These are phyloP conservation scores for Amblyopsis rosae DNA, from an alignment of 2,113 vertebrate species.

Conservation along the genomic window DNA sequence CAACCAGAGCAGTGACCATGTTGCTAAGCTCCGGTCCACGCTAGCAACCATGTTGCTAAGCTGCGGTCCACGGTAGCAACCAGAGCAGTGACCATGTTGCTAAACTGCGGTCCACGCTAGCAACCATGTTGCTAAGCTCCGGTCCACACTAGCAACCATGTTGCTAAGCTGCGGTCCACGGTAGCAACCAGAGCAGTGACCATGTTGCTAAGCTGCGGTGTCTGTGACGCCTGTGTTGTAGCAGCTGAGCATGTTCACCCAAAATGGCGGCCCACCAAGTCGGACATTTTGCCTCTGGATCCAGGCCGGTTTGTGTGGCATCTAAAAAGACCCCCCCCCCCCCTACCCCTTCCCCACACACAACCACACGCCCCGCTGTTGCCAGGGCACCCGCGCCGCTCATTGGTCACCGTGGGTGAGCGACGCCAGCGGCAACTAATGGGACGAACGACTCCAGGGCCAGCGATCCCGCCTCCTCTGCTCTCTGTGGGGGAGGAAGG, in stretches of 20 bases:
- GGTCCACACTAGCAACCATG: no score
- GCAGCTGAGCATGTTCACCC: background rate
- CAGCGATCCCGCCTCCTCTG: conserved; percentile 49
- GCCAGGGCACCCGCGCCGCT: conserved; percentile 48
- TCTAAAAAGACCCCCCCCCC: conserved; percentile 44
- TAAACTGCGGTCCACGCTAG: no score
- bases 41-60: no score
- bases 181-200: no score
- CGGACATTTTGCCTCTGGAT: conserved; percentile 69
- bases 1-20: no score
- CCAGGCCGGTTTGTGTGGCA: conserved; percentile 61
- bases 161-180: no score
- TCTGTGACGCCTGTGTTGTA: no score
- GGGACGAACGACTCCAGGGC: background rate
- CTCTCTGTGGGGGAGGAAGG: conserved; percentile 52
- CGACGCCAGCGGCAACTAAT: conserved; percentile 60
- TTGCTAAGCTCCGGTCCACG: no score
- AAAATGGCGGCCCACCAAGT: conserved; percentile 66
- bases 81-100: no score
- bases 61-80: no score
- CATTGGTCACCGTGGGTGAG: conserved; percentile 52
- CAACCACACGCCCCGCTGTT: conserved; percentile 44
- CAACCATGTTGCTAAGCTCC: no score
- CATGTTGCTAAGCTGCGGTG: no score
- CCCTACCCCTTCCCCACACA: conserved; percentile 36